These are phyloP conservation scores for Agrilus planipennis DNA, from an alignment of 1,140 invertebrate genomes.

Conservation along the genomic window DNA sequence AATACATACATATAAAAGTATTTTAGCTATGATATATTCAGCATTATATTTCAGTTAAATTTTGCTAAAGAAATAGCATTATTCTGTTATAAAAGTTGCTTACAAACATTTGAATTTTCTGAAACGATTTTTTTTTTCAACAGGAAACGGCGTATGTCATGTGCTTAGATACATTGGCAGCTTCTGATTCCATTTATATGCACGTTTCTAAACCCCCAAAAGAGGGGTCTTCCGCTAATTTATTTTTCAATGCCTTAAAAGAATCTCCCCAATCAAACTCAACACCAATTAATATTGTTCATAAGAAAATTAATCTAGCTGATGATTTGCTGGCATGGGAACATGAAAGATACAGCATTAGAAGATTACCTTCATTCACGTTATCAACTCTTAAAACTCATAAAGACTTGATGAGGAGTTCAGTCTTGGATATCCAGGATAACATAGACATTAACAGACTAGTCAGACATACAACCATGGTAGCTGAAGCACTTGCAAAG, in stretches of 20 bases:
- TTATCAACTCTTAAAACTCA: slow-evolving; percentile 65
- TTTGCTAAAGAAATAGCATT: too few species aligned
- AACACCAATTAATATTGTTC: slow-evolving; percentile 62
- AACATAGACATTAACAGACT: slow-evolving; percentile 49
- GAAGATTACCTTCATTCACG: slow-evolving; percentile 82
- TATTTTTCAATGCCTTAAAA: slow-evolving; percentile 60
- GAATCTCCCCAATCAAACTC: slow-evolving; percentile 39
- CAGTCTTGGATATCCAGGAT: slow-evolving; percentile 50
- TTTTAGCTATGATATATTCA: neutral
- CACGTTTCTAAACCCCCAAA: slow-evolving; percentile 96
- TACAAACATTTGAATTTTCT: neutral
- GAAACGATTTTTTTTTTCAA: slow-evolving; percentile 25
- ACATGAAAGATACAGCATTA: slow-evolving; percentile 91
- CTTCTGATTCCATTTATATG: slow-evolving; percentile 58
- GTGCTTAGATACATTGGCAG: slow-evolving; percentile 79
- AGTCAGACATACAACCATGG: slow-evolving; percentile 55
- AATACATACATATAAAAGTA: slow-evolving; percentile 5
- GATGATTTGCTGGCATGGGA: slow-evolving; percentile 89
- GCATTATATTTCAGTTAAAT: neutral
- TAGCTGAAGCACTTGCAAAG: slow-evolving; percentile 73
- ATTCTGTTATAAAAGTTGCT: too few species aligned
- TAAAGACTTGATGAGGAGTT: slow-evolving; percentile 43
- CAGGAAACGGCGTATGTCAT: slow-evolving; percentile 81
- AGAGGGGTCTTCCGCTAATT: slow-evolving; percentile 61
- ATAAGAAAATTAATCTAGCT: slow-evolving; percentile 97